Evolutionary conservation across 1,140 invertebrate species (phyloP), one percentile per base, ranked within the genome.

Genomic region (Lepidostoma basale): DNA sequence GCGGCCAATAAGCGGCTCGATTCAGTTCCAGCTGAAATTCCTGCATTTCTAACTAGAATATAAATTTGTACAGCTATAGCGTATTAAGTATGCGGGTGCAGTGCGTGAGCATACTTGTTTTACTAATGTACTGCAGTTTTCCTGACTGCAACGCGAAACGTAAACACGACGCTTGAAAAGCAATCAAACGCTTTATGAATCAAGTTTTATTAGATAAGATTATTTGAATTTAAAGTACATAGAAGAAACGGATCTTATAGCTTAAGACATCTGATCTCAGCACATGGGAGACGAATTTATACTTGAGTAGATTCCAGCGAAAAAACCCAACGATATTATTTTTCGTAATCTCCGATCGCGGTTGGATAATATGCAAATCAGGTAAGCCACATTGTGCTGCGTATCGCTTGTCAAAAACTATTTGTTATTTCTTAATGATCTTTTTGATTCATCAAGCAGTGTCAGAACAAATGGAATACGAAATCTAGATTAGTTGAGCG

Each of bases 361-460:
- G 44, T 36, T 36, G 25, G 70, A 72, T 72, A 72, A 68, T 62
- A 62, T 68, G 59, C 23, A 52, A 68, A 62, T 68, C 44, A 59
- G 62, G 45, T 36, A 60, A 52, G 36, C 59, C 45, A 67, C 65
- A 71, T 71, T 67, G 59, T 71, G 58, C 39, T 49, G 33, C 30
- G 67, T 56, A 45, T 63, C 56, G 42, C 56, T 56, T 49, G 52
- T 65, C 64, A 68, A 66, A 69, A 69, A 68, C 70, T 72, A 67
- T 72, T 67, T 72, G 70, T 69, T 72, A 72, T 72, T 68, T 72
- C 67, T 40, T 72, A 72, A 72, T 69, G 70, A 72, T 72, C 64
- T 68, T 72, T 72, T 60, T 68, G 67, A 49, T 68, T 72, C 70
- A 72, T 72, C 67, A 65, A 39, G 56, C 70, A 40, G 36, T 63